Evolutionary conservation across 2,113 vertebrate species (phyloP), one percentile per base, ranked within the genome.

Genomic region (Brachirus orientalis): DNA sequence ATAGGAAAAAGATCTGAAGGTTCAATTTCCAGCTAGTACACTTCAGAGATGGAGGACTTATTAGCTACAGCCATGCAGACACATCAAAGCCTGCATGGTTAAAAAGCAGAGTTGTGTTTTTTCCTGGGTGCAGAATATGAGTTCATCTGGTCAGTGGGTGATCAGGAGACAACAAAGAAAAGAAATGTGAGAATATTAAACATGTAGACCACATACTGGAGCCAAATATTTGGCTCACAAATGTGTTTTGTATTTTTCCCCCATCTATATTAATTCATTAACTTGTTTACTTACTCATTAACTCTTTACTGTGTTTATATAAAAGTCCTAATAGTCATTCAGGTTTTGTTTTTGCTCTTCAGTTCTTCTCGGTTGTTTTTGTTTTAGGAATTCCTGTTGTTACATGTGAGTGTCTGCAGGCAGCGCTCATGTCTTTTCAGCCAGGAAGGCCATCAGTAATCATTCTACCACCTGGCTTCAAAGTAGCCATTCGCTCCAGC

Each of bases 1-100:
- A 72, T 46, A 79, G 55, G 40, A 52, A 50, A 57, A 53, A 76
- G 73, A 85, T 86, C 75, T 85, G 79, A 88, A 52, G 56, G 46
- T 33, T 66, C 48, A 45, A 67, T 85, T 83, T 75, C 55, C 41
- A 70, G 67, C 48, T 67, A 57, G 68, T 64, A 41, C 48, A 33
- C 50, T 80, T 77, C 46, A 72, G 51, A 68, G 69, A 57, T 57
- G 51, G 45, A 52, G 5, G 37, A 73, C 53, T 68, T 80, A 57
- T 76, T 68, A 65, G 69, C 50, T 58, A 57, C 68, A 67, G 17
- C n/a, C 41, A 28, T 28, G 28, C 35, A 4, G 20, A 51, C 2
- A 65, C 80, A 83, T 81, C 77, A 85, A 81, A 81, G 83, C 41
- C 44, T n/a, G 28, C 28, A 28, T n/a, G 20, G 54, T 61, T 51